Evolutionary conservation across 2,113 vertebrate species (phyloP).

Genomic region (Macquaria australasica): DNA sequence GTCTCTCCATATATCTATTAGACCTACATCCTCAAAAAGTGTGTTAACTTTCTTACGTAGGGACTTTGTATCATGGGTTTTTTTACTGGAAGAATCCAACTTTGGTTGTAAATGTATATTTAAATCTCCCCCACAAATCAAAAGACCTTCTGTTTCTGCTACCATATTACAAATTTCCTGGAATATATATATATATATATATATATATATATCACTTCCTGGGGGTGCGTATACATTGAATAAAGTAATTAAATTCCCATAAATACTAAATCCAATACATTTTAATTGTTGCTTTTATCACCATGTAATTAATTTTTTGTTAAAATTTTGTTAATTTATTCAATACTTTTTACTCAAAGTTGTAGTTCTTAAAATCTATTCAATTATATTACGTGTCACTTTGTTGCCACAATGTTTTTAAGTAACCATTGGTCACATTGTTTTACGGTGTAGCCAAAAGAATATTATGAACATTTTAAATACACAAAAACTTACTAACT

Average conservation of each 20-base stretch:
- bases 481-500: neutral
- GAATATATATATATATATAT: too few species aligned
- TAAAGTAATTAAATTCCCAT: too few species aligned
- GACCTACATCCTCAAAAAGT: neutral
- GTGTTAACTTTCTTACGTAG: neutral
- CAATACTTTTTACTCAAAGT: constrained; percentile 10
- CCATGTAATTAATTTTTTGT: neutral
- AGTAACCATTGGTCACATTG: constrained; percentile 24
- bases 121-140: neutral
- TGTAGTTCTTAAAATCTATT: constrained; percentile 26
- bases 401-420: constrained; percentile 17
- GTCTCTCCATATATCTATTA: neutral
- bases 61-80: neutral
- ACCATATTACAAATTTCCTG: too few species aligned
- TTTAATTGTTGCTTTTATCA: neutral
- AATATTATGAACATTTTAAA: neutral
- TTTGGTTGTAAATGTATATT: neutral
- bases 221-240: too few species aligned
- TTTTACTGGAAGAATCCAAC: neutral
- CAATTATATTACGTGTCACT: constrained; percentile 37
- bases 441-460: too few species aligned
- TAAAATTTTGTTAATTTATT: constrained; percentile 15
- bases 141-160: neutral
- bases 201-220: too few species aligned
- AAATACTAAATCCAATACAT: neutral